Evolutionary conservation across 2,113 vertebrate species (phyloP), one percentile per base, ranked within the genome.

Genomic region (Psittacus erithacus): DNA sequence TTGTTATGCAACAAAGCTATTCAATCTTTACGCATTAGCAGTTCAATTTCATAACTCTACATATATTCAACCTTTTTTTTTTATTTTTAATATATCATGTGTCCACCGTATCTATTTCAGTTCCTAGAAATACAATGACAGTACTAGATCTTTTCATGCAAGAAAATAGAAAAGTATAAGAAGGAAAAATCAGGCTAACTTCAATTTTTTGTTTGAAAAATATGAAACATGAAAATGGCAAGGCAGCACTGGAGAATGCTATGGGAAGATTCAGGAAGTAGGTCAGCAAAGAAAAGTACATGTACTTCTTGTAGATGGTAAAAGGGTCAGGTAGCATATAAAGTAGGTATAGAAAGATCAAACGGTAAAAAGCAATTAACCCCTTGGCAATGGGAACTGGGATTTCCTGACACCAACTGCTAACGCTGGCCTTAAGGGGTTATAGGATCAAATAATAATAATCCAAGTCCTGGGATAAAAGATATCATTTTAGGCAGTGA

Each of bases 291-390:
- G 78, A 71, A 86, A 93, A 76, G 69, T 55, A 25, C 23, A 15
- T 60, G 74, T 38, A 73, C 44, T 83, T 93, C 70, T 86, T 91
- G 25, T 18, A 69, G 86, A 73, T 73, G 82, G 87, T 47, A 71
- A 90, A 92, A 92, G 91, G 92, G 86, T 82, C 93, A 95, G 92
- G 88, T 60, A 70, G 77, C 86, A 91, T 73, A 86, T 20, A 93
- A 95, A 95, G 75, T 81, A 71, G 68, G 77, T 86, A 94, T 77
- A 53, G 92, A 96, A 97, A 97, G 91, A 96, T 96, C 93, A 97
- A 95, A 97, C 7, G 0, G 83, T 60, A 96, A 97, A 97, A 97
- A 96, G 92, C 93, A 97, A 97, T 97, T 97, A 97, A 97, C 95
- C 96, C 95, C 78, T 89, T 77, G 83, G 92, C 96, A 93, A 33